phyloP scores from a whole-genome alignment of 1,140 invertebrate species.

The Helicoverpa armigera region DNA sequence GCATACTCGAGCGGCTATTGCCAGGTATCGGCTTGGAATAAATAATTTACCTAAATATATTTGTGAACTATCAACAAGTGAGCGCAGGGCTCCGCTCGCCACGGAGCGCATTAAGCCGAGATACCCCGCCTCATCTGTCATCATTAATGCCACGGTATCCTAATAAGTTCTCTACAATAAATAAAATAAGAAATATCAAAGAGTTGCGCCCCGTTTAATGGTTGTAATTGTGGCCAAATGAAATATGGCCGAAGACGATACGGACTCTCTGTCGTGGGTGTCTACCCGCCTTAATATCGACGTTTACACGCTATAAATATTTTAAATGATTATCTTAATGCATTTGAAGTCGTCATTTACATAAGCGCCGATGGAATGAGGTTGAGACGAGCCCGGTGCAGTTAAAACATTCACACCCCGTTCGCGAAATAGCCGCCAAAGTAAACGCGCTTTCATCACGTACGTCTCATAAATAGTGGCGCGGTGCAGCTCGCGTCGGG shows the following conservation, averaged over 20 bases:
- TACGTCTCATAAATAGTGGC: slow-evolving; percentile 66
- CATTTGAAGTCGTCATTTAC: slow-evolving; percentile 69
- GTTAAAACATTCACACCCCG: slow-evolving; percentile 69
- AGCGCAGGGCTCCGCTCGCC: slow-evolving; percentile 58
- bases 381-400: slow-evolving; percentile 48
- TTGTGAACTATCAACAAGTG: slow-evolving; percentile 67
- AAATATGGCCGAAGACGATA: slow-evolving; percentile 78
- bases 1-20: slow-evolving; percentile 1
- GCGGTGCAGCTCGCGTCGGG: slow-evolving; percentile 45
- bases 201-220: slow-evolving; percentile 83
- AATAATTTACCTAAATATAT: slow-evolving; percentile 69
- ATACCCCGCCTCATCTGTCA: slow-evolving; percentile 83
- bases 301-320: slow-evolving; percentile 85
- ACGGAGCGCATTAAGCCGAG: slow-evolving; percentile 78
- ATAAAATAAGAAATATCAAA: slow-evolving; percentile 83
- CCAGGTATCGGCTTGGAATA: slow-evolving; percentile 60
- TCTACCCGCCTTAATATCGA: slow-evolving; percentile 79
- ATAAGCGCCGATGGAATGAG: slow-evolving; percentile 57
- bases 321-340: slow-evolving; percentile 81
- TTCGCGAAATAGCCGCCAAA: slow-evolving; percentile 60
- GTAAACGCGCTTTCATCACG: slow-evolving; percentile 63
- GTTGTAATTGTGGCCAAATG: slow-evolving; percentile 84
- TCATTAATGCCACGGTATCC: slow-evolving; percentile 85
- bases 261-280: slow-evolving; percentile 79
- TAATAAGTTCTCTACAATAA: slow-evolving; percentile 85